Evolutionary conservation across 2,888 invertebrate species (phyloP), one percentile per base, ranked within the genome.

Genomic region (Melieria omissa): DNA sequence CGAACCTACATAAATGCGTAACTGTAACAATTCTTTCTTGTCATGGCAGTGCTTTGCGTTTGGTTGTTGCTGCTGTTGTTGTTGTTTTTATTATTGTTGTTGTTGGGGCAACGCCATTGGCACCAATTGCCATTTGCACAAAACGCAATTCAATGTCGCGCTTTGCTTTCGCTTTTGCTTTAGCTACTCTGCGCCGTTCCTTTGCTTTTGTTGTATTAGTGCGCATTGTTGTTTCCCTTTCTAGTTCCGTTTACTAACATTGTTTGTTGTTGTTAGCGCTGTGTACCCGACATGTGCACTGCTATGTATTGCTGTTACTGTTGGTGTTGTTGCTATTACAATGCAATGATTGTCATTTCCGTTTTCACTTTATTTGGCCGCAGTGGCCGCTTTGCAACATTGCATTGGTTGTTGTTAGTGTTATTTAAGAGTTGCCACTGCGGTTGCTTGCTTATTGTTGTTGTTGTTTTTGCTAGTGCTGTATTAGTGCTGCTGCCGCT

Each of bases 311-410:
- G 60, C 14, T 71, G 42, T 65, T 65, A 29, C 54, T 61, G 10
- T 16, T 66, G 44, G 14, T 65, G 42, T 65, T 58, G 42, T n/a
- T 60, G 16, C 29, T 60, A 45, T 69, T 54, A 57, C 61, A 70
- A 57, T 70, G 69, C 69, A 73, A 73, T 65, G 73, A 70, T 69
- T 73, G 65, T 65, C 62, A 73, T 70, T 66, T 73, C 65, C 66
- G 65, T 66, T 63, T 54, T 10, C 49, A 72, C 63, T 72, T 47
- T 58, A 5, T 67, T 45, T 67, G 49, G 12, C 62, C 65, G 29
- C 29, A 29, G 29, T 29, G 29, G 29, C 29, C 29, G 29, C 29
- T 29, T 29, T 29, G 29, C 29, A 29, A 29, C 29, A 29, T 29
- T 29, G 29, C 29, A 29, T 29, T 29, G 29, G 29, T 29, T 29